Percentiles rank a stretch among this genome's conserved stretches.
Evolutionary conservation across 2,797 vertebrate genomes (phyloP).

Genomic region (Momotus momota): DNA sequence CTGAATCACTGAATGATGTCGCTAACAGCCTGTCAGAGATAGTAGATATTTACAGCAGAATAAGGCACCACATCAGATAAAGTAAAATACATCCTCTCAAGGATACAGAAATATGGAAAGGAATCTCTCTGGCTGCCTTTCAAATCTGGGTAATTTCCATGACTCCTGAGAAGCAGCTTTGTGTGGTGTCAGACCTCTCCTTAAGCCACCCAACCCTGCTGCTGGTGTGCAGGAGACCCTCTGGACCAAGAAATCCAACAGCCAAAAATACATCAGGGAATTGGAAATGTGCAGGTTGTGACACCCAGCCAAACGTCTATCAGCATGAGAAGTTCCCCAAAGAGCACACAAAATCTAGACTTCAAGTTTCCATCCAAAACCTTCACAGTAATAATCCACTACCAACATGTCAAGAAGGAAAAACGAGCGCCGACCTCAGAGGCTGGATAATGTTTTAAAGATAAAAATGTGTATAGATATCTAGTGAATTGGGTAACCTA

Average conservation of each 20-base stretch:
- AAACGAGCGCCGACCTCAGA: not conserved
- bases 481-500: not conserved
- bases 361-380: not conserved
- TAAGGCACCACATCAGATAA: conserved; percentile 57
- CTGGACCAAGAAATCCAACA: not conserved
- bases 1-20: conserved; percentile 4
- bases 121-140: not conserved
- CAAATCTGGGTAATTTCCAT: not conserved
- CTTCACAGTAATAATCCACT: not conserved
- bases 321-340: not conserved
- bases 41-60: conserved; percentile 57
- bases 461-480: not conserved
- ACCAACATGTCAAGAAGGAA: not conserved
- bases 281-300: not conserved
- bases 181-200: not conserved
- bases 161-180: not conserved
- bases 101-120: conserved; percentile 19
- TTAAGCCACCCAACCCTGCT: not conserved
- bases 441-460: not conserved
- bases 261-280: not conserved
- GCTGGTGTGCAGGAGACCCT: not conserved
- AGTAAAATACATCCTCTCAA: conserved; percentile 47
- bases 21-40: conserved; percentile 48
- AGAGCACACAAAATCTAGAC: not conserved
- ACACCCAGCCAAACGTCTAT: not conserved